phyloP scores from a whole-genome alignment of 2,113 vertebrate genomes.

The Ochotona princeps region DNA sequence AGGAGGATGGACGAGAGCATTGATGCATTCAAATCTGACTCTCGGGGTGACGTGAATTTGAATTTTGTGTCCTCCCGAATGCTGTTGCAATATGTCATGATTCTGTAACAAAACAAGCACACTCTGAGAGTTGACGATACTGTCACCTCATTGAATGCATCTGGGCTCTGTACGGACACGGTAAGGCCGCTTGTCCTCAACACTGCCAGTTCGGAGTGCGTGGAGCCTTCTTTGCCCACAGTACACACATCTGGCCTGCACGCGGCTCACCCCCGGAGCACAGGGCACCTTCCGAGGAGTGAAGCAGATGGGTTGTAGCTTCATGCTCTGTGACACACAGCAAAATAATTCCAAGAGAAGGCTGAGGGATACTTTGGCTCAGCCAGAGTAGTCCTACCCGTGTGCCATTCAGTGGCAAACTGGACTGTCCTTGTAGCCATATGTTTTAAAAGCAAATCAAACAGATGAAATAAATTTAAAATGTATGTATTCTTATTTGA shows the following conservation, averaged over 20 bases:
- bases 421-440: too few species aligned
- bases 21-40: background rate
- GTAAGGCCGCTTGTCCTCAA: too few species aligned
- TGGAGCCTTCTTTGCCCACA: too few species aligned
- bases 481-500: too few species aligned
- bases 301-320: slow-evolving; percentile 19
- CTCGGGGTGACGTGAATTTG: background rate
- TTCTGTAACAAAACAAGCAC: slow-evolving; percentile 5
- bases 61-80: background rate
- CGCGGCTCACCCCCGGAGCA: too few species aligned
- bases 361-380: background rate
- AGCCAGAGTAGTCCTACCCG: too few species aligned
- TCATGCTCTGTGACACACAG: background rate
- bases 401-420: too few species aligned
- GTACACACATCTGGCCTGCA: too few species aligned
- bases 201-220: too few species aligned
- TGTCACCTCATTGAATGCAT: background rate
- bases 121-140: background rate
- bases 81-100: background rate
- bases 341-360: slow-evolving; percentile 21
- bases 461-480: too few species aligned
- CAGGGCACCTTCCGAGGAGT: background rate
- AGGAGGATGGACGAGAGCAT: background rate
- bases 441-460: too few species aligned
- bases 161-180: too few species aligned